A percentile compares a stretch with the other conserved stretches of the same genome.
These are phyloP conservation scores for Struthidea cinerea DNA, from an alignment of 2,113 vertebrate species.

Conservation along the genomic window DNA sequence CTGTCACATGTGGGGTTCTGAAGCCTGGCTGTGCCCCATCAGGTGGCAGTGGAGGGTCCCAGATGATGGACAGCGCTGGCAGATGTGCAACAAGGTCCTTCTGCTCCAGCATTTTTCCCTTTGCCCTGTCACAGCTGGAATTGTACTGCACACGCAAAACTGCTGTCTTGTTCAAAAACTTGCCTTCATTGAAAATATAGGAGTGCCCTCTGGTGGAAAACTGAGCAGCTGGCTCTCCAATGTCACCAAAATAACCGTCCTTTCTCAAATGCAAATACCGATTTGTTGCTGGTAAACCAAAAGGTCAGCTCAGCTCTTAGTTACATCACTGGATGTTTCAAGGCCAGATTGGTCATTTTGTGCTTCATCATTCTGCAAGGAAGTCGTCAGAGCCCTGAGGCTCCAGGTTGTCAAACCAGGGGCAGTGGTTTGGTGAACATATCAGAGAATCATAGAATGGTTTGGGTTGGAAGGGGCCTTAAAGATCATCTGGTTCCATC, in stretches of 20 bases:
- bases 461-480: not conserved
- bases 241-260: accelerated
- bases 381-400: not conserved
- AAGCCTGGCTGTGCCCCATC: not conserved
- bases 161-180: not conserved
- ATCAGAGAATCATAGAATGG: not conserved
- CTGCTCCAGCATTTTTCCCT: not conserved
- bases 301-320: not conserved
- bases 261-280: not conserved
- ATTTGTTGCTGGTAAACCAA: not conserved
- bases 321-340: not conserved
- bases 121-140: not conserved
- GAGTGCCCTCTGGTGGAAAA: constrained; percentile 59
- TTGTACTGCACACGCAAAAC: accelerated
- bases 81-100: not conserved
- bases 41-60: not conserved
- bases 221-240: not conserved
- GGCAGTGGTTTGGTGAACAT: not conserved
- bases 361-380: not conserved
- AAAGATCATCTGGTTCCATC: accelerated
- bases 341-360: not conserved
- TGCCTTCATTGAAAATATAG: constrained; percentile 31
- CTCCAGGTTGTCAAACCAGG: not conserved
- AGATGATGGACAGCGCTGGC: not conserved
- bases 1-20: not conserved